phyloP scores from a whole-genome alignment of 2,888 invertebrate species.

The Petrolisthes manimaculis region DNA sequence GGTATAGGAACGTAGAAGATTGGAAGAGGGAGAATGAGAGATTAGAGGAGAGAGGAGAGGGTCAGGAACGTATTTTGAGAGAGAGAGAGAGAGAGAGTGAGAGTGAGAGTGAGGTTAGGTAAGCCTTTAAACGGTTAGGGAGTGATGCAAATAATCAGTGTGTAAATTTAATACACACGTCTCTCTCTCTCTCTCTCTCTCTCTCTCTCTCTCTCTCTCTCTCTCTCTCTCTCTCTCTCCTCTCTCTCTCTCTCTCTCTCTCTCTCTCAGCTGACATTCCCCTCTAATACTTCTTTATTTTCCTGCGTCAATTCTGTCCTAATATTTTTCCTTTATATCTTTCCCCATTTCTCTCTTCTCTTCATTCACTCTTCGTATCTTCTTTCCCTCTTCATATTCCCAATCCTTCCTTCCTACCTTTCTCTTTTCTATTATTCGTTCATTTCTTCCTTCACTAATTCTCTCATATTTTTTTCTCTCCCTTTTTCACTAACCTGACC shows the following conservation, averaged over 20 bases:
- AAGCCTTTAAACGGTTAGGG: too few relatives aligned
- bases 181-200: not conserved
- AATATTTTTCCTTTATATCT: too few relatives aligned
- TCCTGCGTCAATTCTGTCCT: not conserved
- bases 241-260: slow-evolving; percentile 26
- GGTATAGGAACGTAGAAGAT: not conserved
- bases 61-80: not conserved
- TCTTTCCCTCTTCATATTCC: too few relatives aligned
- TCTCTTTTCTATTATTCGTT: too few relatives aligned
- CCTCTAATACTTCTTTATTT: not conserved
- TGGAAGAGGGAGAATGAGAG: not conserved
- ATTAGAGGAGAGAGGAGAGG: not conserved
- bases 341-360: too few relatives aligned
- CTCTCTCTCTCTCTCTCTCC: slow-evolving; percentile 9
- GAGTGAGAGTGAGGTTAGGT: not conserved
- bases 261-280: not conserved
- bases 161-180: not conserved
- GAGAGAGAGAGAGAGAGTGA: not conserved
- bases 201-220: slow-evolving; percentile 26
- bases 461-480: too few relatives aligned
- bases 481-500: too few relatives aligned
- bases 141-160: too few relatives aligned
- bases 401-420: too few relatives aligned
- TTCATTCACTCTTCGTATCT: too few relatives aligned
- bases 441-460: too few relatives aligned